Evolutionary conservation across 1,140 invertebrate genomes (phyloP).

Genomic region (Coptotermes formosanus): DNA sequence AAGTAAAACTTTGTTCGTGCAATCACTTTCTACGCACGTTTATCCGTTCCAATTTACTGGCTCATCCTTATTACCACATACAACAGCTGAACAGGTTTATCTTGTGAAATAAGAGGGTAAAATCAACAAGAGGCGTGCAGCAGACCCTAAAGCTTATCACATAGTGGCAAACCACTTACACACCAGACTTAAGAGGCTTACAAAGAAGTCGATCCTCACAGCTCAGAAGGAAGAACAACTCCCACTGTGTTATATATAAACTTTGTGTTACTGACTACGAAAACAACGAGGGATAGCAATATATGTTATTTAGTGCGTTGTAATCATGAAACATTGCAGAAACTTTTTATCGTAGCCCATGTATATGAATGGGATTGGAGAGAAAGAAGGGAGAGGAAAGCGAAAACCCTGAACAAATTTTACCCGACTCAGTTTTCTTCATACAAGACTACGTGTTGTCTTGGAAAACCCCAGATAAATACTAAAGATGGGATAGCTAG

Average conservation of each 20-base stretch:
- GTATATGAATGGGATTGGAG: background rate
- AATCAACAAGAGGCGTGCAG: background rate
- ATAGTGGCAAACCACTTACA: background rate
- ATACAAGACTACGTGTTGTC: background rate
- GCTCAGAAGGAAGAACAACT: no score
- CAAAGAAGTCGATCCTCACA: background rate
- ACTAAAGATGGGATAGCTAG: no score
- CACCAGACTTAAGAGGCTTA: background rate
- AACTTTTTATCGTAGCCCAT: background rate
- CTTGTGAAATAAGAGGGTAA: constrained; percentile 2
- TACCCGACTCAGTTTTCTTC: background rate
- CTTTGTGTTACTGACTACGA: background rate
- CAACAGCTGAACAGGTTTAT: background rate
- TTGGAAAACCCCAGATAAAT: no score
- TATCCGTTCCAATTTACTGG: background rate
- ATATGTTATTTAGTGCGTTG: constrained; percentile 13
- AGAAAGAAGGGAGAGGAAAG: background rate
- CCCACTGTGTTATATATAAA: background rate
- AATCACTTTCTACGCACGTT: background rate
- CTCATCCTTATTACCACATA: background rate
- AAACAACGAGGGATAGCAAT: background rate
- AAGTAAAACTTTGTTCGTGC: background rate
- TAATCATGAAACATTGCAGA: constrained; percentile 8
- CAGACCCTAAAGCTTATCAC: background rate
- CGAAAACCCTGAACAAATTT: background rate